A percentile compares a stretch with the other conserved stretches of the same genome.
phyloP scores from a whole-genome alignment of 2,797 vertebrate species.

The Enteromius afrohamiltoni region DNA sequence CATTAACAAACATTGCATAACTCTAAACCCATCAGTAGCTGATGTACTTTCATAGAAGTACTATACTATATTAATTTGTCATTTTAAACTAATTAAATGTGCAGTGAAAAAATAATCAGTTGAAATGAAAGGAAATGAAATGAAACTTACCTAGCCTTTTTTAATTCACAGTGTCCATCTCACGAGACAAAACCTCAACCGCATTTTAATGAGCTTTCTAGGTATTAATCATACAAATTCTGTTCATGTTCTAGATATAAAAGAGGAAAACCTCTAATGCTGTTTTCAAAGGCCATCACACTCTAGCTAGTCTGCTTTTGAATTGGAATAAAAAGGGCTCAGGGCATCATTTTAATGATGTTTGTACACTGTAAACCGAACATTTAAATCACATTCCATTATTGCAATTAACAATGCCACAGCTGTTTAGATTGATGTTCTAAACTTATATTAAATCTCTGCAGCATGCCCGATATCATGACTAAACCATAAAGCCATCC shows the following conservation, averaged over 20 bases:
- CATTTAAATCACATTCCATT: slow-evolving; percentile 33
- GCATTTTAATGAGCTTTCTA: not conserved
- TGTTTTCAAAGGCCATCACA: slow-evolving; percentile 23
- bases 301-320: slow-evolving; percentile 7
- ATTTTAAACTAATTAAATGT: not conserved
- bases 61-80: not conserved
- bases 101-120: not conserved
- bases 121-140: no score
- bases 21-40: slow-evolving; percentile 4
- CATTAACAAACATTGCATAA: not conserved
- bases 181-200: not conserved
- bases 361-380: slow-evolving; percentile 44
- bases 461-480: slow-evolving; percentile 2
- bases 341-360: slow-evolving; percentile 53
- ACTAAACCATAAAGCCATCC: slow-evolving; percentile 20
- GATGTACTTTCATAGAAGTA: not conserved
- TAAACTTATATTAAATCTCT: not conserved
- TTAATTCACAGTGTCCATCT: not conserved
- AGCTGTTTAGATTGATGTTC: slow-evolving; percentile 38
- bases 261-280: slow-evolving; percentile 2
- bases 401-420: slow-evolving; percentile 44
- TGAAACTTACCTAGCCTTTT: no score
- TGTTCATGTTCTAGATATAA: not conserved
- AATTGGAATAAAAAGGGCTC: slow-evolving; percentile 44
- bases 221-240: slow-evolving; percentile 2